Evolutionary conservation across 2,113 vertebrate genomes (phyloP), one percentile per base, ranked within the genome.

Genomic region (Phyllopteryx taeniolatus): DNA sequence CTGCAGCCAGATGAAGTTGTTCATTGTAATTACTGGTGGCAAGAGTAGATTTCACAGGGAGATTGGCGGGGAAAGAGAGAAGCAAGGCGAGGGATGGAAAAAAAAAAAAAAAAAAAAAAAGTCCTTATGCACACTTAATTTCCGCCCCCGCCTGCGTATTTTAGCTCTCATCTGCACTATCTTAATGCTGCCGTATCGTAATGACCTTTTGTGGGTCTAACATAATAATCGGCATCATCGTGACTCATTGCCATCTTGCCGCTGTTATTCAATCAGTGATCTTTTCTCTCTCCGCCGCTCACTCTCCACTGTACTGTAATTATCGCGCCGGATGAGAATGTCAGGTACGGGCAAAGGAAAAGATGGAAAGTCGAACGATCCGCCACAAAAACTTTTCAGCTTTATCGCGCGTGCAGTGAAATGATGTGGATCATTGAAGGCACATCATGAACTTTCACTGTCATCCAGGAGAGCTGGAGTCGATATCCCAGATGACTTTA

Each of bases 21-120:
- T 96, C 93, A 94, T 94, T 93, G 94, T 98, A 96, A 98, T 98
- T 98, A 96, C 93, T 93, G 91, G 85, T 93, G 94, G 94, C 95
- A 95, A 94, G 95, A 96, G 91, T 95, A 94, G 94, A 96, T 96
- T 95, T 96, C 95, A 95, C 91, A 93, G 91, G 83, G 90, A 93
- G 88, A 92, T 93, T 87, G 82, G 79, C 72, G 59, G n/a, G 49
- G 62, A 68, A 67, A 72, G 74, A 19, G 75, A 77, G 77, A 76
- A 75, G 64, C 61, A 75, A 82, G 75, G 72, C 71, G 33, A 62
- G 33, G 19, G 60, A 44, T 19, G 9, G 12, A n/a, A 64, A 65
- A 63, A 39, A 42, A 66, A 6, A 54, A 8, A 47, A 9, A 49
- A 9, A 7, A 47, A 6, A 54, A n/a, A 54, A 53, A 68, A 53